Evolutionary conservation across 2,888 invertebrate genomes (phyloP).

Genomic region (Blastobasis adustella): DNA sequence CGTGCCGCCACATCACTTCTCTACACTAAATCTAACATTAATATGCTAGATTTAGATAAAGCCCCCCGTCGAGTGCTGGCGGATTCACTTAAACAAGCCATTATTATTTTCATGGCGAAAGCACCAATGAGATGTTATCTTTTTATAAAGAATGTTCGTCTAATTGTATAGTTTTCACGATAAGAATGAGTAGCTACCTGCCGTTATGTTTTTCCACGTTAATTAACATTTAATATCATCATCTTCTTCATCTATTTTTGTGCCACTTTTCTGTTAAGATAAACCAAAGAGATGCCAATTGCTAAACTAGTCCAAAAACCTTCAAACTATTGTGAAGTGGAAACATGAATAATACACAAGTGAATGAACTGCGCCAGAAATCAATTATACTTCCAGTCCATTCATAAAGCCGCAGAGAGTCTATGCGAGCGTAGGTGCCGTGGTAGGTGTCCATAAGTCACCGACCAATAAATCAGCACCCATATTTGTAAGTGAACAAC

Average conservation of each 20-base stretch:
- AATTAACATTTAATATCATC: slow-evolving; percentile 7
- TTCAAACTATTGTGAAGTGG: slow-evolving; percentile 29
- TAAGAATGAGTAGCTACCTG: slow-evolving; percentile 4
- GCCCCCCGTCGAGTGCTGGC: slow-evolving; percentile 21
- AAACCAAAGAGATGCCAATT: background rate
- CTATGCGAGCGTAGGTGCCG: slow-evolving; percentile 46
- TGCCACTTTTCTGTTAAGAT: background rate
- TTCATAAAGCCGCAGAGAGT: slow-evolving; percentile 49
- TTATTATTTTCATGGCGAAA: slow-evolving; percentile 28
- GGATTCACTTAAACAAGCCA: slow-evolving; percentile 34
- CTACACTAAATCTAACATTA: slow-evolving; percentile 66
- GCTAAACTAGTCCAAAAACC: slow-evolving; percentile 3
- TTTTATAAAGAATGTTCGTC: slow-evolving; percentile 13
- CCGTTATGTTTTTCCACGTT: slow-evolving; percentile 11
- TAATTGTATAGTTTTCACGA: slow-evolving; percentile 13
- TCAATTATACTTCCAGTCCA: slow-evolving; percentile 42
- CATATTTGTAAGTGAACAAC: slow-evolving; percentile 7
- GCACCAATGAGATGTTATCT: slow-evolving; percentile 19
- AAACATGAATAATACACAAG: slow-evolving; percentile 30
- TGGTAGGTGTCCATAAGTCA: slow-evolving; percentile 30
- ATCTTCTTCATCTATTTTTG: background rate
- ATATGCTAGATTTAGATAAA: slow-evolving; percentile 65
- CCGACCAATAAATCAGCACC: slow-evolving; percentile 37
- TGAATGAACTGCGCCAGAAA: slow-evolving; percentile 48
- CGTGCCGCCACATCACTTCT: slow-evolving; percentile 59